Evolutionary conservation across 1,140 invertebrate species (phyloP).

Genomic region (Nebria ingens): DNA sequence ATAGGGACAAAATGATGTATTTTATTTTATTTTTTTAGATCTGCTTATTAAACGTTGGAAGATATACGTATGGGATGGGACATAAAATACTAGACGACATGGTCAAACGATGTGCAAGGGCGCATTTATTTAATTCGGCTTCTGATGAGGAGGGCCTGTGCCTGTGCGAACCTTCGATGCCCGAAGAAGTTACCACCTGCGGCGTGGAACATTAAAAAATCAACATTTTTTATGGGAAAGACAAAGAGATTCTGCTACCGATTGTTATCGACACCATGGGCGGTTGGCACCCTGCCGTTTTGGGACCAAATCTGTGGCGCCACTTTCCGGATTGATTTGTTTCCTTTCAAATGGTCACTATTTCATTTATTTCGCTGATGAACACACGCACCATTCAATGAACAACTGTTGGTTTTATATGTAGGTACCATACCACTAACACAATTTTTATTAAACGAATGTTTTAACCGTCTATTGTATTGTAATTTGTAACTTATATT

Average conservation of each 20-base stretch:
- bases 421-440: not conserved
- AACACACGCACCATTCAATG: not conserved
- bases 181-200: not conserved
- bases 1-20: no score
- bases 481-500: no score
- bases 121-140: not conserved
- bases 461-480: not conserved
- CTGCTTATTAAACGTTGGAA: no score
- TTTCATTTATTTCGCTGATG: no score
- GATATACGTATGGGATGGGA: no score
- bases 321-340: no score
- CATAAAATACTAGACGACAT: not conserved
- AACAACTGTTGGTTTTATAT: not conserved
- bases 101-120: not conserved
- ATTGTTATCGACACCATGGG: conserved; percentile 4
- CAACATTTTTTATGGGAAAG: conserved; percentile 8
- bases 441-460: not conserved
- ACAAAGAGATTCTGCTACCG: conserved; percentile 8
- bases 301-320: not conserved
- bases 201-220: conserved; percentile 1
- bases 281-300: not conserved
- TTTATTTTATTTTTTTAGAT: no score
- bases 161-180: not conserved
- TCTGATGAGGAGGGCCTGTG: no score
- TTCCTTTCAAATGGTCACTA: no score